These are phyloP conservation scores for Sphaerodactylus townsendi DNA, from an alignment of 2,113 vertebrate genomes.

Conservation along the genomic window DNA sequence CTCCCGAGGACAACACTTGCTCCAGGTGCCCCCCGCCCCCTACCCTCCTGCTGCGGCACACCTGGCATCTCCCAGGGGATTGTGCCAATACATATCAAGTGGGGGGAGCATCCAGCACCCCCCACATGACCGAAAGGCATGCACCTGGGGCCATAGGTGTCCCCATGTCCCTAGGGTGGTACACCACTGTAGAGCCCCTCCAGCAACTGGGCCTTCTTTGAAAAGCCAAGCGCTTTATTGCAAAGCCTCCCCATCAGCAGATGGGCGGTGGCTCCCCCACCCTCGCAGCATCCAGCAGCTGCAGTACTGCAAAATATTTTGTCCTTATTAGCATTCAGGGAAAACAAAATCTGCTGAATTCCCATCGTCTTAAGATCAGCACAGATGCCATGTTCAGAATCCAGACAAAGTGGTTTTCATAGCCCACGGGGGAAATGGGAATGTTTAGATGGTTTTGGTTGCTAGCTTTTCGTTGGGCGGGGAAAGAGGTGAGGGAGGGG, in stretches of 20 bases:
- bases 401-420: background rate
- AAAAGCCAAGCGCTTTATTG: background rate
- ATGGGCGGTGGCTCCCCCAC: background rate
- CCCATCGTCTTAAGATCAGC: background rate
- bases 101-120: no score
- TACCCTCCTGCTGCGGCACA: no score
- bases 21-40: no score
- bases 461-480: background rate
- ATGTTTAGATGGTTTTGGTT: background rate
- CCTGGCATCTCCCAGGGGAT: no score
- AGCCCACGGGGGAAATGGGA: fast-evolving
- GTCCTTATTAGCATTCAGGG: background rate
- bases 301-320: background rate
- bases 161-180: no score
- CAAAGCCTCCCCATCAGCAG: background rate
- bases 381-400: fast-evolving
- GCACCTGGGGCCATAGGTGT: no score
- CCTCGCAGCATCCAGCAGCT: background rate
- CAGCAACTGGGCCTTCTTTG: background rate
- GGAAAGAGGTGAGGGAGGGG: background rate
- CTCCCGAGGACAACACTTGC: no score
- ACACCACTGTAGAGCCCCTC: no score
- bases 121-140: no score
- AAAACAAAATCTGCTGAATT: background rate
- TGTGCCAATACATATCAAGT: no score